These are phyloP conservation scores for Gasterosteus aculeatus DNA, from an alignment of 2,113 vertebrate genomes.

Conservation along the genomic window DNA sequence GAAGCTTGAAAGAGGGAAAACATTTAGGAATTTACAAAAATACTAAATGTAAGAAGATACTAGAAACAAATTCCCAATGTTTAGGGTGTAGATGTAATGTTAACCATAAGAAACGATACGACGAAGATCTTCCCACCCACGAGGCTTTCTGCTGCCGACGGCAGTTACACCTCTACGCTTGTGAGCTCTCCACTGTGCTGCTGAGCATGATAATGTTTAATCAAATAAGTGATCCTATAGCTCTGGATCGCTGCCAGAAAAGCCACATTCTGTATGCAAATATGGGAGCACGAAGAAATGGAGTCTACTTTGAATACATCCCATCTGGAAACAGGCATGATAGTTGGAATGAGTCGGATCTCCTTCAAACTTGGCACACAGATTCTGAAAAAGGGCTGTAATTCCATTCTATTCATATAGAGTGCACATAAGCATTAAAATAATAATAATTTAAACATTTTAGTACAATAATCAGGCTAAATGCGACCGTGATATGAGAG, in stretches of 20 bases:
- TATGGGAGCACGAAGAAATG: conserved; percentile 51
- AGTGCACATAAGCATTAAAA: neutral
- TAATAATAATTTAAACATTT: too few species aligned
- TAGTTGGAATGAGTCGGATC: conserved; percentile 28
- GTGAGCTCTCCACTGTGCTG: conserved; percentile 46
- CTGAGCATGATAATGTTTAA: conserved; percentile 74
- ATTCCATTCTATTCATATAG: neutral
- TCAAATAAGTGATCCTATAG: conserved; percentile 79
- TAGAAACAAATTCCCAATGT: neutral
- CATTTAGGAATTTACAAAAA: conserved; percentile 25
- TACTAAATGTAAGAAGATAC: neutral
- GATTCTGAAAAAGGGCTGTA: neutral
- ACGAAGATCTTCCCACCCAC: conserved; percentile 9
- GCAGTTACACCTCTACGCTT: conserved; percentile 50
- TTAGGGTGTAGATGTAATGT: neutral
- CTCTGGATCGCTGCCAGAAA: conserved; percentile 69
- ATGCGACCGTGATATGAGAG: neutral
- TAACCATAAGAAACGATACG: conserved; percentile 8
- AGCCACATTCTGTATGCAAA: conserved; percentile 72
- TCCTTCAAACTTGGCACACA: conserved; percentile 7
- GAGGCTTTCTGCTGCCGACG: conserved; percentile 51
- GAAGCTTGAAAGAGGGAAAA: conserved; percentile 14
- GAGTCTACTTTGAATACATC: conserved; percentile 61
- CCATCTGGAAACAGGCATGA: conserved; percentile 62
- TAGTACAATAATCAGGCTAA: neutral